A percentile compares a stretch with the other conserved stretches of the same genome.
phyloP scores from a whole-genome alignment of 2,113 vertebrate genomes.

The Tragelaphus buxtoni region DNA sequence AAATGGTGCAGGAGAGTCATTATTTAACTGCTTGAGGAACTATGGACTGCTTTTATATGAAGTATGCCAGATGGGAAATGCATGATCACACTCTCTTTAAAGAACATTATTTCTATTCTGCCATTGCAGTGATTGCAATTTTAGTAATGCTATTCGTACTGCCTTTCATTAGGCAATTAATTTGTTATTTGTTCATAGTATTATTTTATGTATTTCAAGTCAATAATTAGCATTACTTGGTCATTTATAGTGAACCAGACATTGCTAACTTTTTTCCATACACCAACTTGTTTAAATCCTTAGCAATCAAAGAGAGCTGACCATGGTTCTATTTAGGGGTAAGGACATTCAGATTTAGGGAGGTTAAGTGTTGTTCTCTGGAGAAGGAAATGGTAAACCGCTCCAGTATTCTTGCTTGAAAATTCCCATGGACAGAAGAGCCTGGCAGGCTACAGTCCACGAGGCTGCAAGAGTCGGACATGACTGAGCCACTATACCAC shows the following conservation, averaged over 20 bases:
- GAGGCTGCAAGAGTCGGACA: fast-evolving
- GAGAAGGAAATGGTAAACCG: neutral
- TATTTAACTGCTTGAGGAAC: neutral
- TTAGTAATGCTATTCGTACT: neutral
- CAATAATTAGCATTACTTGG: neutral
- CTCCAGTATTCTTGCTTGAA: neutral
- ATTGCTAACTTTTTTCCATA: neutral
- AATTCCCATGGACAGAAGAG: neutral
- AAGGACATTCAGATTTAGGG: neutral
- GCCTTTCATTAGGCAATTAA: neutral
- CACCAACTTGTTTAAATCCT: neutral
- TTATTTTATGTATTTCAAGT: neutral
- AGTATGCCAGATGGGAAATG: neutral
- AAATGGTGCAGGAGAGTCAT: neutral
- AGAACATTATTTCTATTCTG: neutral
- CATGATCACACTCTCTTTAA: neutral
- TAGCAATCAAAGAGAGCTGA: neutral
- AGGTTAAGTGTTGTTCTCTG: neutral
- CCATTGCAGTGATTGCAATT: neutral
- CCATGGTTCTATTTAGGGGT: neutral
- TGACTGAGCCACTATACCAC: fast-evolving
- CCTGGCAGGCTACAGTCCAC: neutral
- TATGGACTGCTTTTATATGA: neutral
- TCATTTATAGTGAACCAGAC: neutral
- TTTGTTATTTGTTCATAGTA: neutral